Evolutionary conservation across 2,888 invertebrate genomes (phyloP), one percentile per base, ranked within the genome.

Genomic region (Arrhopalites spinosus): DNA sequence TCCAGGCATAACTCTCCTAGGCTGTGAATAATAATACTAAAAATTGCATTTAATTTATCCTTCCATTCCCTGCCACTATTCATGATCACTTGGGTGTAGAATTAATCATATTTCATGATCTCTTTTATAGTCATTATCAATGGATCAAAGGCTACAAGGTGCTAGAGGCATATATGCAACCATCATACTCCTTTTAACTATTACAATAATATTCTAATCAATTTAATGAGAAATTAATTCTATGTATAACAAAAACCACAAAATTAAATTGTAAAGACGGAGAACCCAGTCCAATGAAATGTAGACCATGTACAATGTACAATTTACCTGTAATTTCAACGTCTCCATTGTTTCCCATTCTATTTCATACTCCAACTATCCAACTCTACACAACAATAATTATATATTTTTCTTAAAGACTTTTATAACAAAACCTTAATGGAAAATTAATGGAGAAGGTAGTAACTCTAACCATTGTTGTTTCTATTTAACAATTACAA

Each of bases 61-160:
- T 59, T 25, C 59, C 25, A 59, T 25, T 56, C 53, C 27, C 43
- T 63, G 20, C 27, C 63, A 63, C 23, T 64, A 43, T 43, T 64
- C 30, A 64, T 64, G 66, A 66, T 43, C 25, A 43, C 0, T 53
- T 66, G 43, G 66, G 45, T 66, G 66, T 66, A 43, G 66, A 66
- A 66, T 66, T 66, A 66, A 66, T 66, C 45, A 66, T 43, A 13
- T 13, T n/a, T 43, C 25, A 25, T 43, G 36, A 36, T 36, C 36
- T n/a, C 64, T n/a, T 30, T 3, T 8, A 53, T 56, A 53, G 17
- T 29, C 71, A 71, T 71, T 71, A 71, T 59, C 53, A 59, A 17
- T 59, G 56, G 71, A 71, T 71, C 71, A 71, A 71, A 71, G 71
- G 71, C 43, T 71, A 59, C 36, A 29, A 8, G 20, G n/a, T 15